Conservation (phyloP, 2,113 vertebrate species). For the Epinephelus fuscoguttatus region DNA sequence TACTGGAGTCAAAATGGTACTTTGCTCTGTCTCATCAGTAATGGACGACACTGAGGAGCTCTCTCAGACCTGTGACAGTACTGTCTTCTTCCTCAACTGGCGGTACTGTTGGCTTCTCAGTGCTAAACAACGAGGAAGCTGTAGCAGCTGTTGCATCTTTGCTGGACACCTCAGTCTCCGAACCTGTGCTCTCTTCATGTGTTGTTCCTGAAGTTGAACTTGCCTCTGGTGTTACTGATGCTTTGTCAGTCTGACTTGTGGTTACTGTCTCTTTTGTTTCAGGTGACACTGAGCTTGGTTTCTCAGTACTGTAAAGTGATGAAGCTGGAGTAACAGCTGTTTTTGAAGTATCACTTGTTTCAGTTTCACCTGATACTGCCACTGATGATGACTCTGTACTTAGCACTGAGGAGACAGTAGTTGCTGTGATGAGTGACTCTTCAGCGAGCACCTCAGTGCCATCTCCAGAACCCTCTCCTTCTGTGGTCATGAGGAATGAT, state of each 20-base stretch:
- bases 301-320: neutral
- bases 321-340: neutral
- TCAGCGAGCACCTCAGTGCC: no score
- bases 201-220: neutral
- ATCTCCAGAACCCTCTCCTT: no score
- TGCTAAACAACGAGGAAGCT: slow-evolving; percentile 15
- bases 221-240: neutral
- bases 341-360: neutral
- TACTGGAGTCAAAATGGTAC: no score
- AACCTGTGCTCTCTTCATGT: slow-evolving; percentile 1
- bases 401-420: no score
- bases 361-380: neutral
- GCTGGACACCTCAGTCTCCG: neutral
- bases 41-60: neutral
- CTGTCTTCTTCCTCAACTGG: neutral
- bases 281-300: slow-evolving; percentile 3
- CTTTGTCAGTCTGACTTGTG: neutral
- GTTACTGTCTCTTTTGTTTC: neutral
- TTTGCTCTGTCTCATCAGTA: neutral
- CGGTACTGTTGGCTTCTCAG: slow-evolving; percentile 8
- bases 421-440: no score
- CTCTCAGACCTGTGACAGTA: neutral
- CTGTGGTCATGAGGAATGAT: no score
- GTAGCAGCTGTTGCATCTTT: neutral
- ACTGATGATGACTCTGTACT: no score